Percentiles rank a stretch among this genome's conserved stretches.
Conservation (phyloP, 2,113 vertebrate species). For the Oryzias melastigma region DNA sequence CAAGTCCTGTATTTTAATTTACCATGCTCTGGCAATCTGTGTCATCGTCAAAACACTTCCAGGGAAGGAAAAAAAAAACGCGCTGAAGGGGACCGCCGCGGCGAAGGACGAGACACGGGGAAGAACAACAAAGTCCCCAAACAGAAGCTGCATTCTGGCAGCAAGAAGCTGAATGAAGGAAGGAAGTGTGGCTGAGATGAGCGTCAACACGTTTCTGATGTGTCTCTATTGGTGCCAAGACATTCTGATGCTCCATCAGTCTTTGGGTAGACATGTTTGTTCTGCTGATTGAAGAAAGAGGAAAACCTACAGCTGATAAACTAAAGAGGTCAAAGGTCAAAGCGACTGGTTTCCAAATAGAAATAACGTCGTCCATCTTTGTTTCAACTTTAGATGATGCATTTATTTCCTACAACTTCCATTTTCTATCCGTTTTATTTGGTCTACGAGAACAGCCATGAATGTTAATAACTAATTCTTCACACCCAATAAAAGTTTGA, state of each 20-base stretch:
- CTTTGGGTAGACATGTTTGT: too few relatives aligned
- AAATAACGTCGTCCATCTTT: too few relatives aligned
- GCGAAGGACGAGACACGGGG: slow-evolving; percentile 34
- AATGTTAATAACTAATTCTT: too few relatives aligned
- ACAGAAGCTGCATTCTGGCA: slow-evolving; percentile 37
- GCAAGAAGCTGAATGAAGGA: slow-evolving; percentile 24
- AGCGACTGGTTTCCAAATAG: too few relatives aligned
- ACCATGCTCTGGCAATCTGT: slow-evolving; percentile 75
- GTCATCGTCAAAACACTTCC: slow-evolving; percentile 68
- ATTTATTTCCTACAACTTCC: too few relatives aligned
- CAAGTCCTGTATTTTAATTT: slow-evolving; percentile 77
- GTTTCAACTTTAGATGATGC: too few relatives aligned
- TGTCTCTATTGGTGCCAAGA: slow-evolving; percentile 11
- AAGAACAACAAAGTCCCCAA: slow-evolving; percentile 44
- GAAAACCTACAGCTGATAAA: background rate
- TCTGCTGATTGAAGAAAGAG: background rate
- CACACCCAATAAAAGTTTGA: too few relatives aligned
- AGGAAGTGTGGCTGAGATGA: slow-evolving; percentile 8
- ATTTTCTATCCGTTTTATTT: too few relatives aligned
- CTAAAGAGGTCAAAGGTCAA: too few relatives aligned
- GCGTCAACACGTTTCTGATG: slow-evolving; percentile 6
- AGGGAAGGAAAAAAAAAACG: slow-evolving; percentile 40
- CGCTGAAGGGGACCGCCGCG: slow-evolving; percentile 55
- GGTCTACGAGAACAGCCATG: too few relatives aligned
- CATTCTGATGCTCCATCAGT: background rate